Percentiles rank a stretch among this genome's conserved stretches.
Evolutionary conservation across 2,113 vertebrate genomes (phyloP).

Genomic region (Galemys pyrenaicus): DNA sequence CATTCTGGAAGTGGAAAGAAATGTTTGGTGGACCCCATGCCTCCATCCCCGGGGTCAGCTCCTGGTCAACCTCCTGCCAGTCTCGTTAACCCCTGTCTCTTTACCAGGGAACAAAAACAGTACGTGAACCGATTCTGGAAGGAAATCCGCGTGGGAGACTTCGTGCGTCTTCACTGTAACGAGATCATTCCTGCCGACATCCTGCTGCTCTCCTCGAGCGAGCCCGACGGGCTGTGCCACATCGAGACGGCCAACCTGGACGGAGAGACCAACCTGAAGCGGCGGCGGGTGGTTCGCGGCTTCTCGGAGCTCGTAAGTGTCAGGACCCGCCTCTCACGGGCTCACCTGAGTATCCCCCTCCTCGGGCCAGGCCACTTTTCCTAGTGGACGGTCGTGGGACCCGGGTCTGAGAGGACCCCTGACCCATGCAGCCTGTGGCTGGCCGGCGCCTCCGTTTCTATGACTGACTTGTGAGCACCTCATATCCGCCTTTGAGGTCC

Average conservation of each 20-base stretch:
- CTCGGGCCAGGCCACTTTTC: neutral
- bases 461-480: neutral
- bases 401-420: neutral
- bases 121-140: slow-evolving; percentile 96
- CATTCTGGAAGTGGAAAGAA: neutral
- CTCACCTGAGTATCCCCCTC: neutral
- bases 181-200: slow-evolving; percentile 97
- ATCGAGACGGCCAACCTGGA: slow-evolving; percentile 98
- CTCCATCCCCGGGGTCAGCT: neutral
- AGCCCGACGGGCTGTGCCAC: slow-evolving; percentile 96
- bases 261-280: slow-evolving; percentile 98
- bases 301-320: slow-evolving; percentile 94
- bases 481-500: neutral
- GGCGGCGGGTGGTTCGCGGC: slow-evolving; percentile 94
- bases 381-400: rapidly evolving
- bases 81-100: neutral
- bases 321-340: rapidly evolving
- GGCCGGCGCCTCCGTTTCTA: neutral
- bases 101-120: slow-evolving; percentile 88
- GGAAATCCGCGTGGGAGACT: slow-evolving; percentile 95
- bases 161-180: slow-evolving; percentile 94
- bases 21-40: neutral
- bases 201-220: slow-evolving; percentile 95
- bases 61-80: rapidly evolving
- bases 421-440: rapidly evolving